Evolutionary conservation across 2,888 invertebrate species (phyloP).

Genomic region (Carabus problematicus): DNA sequence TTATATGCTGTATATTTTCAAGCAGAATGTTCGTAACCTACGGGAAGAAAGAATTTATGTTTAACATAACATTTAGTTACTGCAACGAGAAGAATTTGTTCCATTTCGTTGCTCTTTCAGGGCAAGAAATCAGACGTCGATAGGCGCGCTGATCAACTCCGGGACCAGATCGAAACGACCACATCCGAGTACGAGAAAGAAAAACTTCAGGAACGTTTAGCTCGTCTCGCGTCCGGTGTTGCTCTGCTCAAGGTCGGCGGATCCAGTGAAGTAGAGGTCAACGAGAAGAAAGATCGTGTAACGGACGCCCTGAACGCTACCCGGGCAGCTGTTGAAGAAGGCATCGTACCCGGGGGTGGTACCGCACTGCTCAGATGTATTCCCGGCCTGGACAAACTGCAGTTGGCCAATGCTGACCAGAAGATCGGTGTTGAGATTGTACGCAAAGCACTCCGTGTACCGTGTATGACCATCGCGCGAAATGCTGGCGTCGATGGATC

Average conservation of each 20-base stretch:
- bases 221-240: conserved; percentile 61
- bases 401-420: conserved; percentile 57
- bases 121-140: conserved; percentile 59
- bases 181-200: conserved; percentile 62
- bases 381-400: conserved; percentile 53
- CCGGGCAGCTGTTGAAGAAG: conserved; percentile 62
- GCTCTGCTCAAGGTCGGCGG: conserved; percentile 62
- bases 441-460: conserved; percentile 58
- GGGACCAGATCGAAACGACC: conserved; percentile 59
- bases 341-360: conserved; percentile 63
- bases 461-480: conserved; percentile 60
- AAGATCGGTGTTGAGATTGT: conserved; percentile 60
- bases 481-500: conserved; percentile 62
- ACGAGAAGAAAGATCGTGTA: conserved; percentile 62
- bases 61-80: neutral
- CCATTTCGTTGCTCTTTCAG: conserved; percentile 42
- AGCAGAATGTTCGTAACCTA: neutral
- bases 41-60: no score
- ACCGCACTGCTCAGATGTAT: conserved; percentile 60
- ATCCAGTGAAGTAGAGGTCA: conserved; percentile 62
- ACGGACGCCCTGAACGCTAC: conserved; percentile 62
- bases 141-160: conserved; percentile 58
- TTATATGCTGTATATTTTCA: no score
- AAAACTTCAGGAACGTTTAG: conserved; percentile 61
- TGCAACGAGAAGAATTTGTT: no score